Percentiles rank a stretch among this genome's conserved stretches.
Conservation (phyloP, 2,888 invertebrate species). For the Leptopilina drosophilae region DNA sequence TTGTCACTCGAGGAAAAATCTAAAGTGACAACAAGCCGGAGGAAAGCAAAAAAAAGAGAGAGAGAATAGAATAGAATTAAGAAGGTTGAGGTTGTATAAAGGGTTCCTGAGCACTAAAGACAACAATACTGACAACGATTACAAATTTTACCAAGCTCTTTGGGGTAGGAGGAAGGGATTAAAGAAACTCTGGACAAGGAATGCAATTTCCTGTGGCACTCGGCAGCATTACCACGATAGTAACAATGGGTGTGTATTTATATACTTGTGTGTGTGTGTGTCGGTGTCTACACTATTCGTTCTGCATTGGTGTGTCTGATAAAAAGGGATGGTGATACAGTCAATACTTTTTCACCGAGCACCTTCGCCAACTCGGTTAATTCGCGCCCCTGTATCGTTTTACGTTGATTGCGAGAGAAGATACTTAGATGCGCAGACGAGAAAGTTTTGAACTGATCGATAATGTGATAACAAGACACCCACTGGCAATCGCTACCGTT, state of each 20-base stretch:
- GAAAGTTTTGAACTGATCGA: neutral
- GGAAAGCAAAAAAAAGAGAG: too few relatives aligned
- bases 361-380: conserved; percentile 45
- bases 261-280: too few relatives aligned
- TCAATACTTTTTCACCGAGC: conserved; percentile 46
- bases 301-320: neutral
- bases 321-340: neutral
- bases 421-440: conserved; percentile 3
- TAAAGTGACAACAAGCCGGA: neutral
- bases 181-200: conserved; percentile 54
- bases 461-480: neutral
- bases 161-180: conserved; percentile 46
- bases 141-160: conserved; percentile 57
- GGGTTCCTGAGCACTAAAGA: conserved; percentile 37
- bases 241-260: neutral
- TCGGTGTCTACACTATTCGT: too few relatives aligned
- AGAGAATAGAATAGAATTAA: neutral
- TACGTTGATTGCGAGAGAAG: conserved; percentile 38
- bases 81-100: neutral
- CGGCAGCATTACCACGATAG: conserved; percentile 26
- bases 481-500: neutral
- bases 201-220: conserved; percentile 57
- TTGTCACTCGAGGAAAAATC: neutral
- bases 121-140: conserved; percentile 57
- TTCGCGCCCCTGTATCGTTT: conserved; percentile 44